These are phyloP conservation scores for Bombus sylvicola DNA, from an alignment of 1,140 invertebrate genomes.

Conservation along the genomic window DNA sequence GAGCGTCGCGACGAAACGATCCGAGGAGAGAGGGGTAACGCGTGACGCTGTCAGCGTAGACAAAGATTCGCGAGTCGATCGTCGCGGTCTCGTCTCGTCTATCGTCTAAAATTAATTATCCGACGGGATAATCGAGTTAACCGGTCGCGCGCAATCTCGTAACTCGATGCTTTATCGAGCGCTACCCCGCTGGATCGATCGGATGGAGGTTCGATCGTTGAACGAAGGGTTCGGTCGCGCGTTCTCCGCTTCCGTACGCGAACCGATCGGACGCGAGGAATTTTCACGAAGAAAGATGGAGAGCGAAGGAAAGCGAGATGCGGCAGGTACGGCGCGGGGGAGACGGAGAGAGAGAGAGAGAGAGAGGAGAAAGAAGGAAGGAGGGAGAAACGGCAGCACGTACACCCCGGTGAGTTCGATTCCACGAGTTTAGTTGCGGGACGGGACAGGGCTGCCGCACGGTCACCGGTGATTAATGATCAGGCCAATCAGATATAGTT, in stretches of 20 bases:
- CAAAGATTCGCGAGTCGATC: slow-evolving; percentile 60
- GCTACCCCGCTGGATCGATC: slow-evolving; percentile 8
- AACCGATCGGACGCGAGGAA: too few species aligned
- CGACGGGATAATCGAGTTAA: slow-evolving; percentile 71
- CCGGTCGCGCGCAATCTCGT: slow-evolving; percentile 58
- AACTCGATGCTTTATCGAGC: slow-evolving; percentile 63
- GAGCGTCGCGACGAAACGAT: too few species aligned
- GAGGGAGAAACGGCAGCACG: slow-evolving; percentile 68
- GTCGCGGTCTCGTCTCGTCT: slow-evolving; percentile 34
- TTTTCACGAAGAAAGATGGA: too few species aligned
- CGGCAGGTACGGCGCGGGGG: too few species aligned
- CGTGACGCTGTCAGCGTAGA: background rate
- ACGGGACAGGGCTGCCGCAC: slow-evolving; percentile 71
- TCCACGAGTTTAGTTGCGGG: slow-evolving; percentile 73
- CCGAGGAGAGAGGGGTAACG: too few species aligned
- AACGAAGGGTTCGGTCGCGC: background rate
- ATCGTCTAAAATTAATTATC: slow-evolving; percentile 69
- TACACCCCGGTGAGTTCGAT: slow-evolving; percentile 74
- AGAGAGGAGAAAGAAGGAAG: slow-evolving; percentile 33
- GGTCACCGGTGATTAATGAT: slow-evolving; percentile 78
- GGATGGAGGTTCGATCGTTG: slow-evolving; percentile 12
- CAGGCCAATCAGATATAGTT: slow-evolving; percentile 76
- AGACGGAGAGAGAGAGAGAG: background rate
- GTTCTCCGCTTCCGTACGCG: too few species aligned
- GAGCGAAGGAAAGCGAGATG: too few species aligned